Base-by-base conservation (phyloP, 2,888 invertebrate genomes). In the Neoaliturus tenellus region DNA sequence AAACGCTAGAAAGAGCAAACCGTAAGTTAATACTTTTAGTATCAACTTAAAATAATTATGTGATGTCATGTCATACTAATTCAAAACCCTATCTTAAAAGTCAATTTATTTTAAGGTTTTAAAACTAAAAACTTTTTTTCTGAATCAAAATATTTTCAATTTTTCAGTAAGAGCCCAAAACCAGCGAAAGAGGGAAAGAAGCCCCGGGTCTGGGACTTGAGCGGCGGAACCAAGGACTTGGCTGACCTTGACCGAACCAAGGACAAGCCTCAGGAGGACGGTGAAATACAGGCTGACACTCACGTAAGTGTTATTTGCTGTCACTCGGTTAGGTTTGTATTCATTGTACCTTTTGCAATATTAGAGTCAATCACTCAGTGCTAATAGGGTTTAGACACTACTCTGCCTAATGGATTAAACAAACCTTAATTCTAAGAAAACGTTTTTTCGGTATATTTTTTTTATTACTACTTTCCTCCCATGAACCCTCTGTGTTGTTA, bases 151-250 rank as follows among this genome's bases (percentile, higher is more conserved):
- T n/a, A n/a, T n/a, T n/a, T n/a, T n/a, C n/a, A n/a, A n/a, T n/a
- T 28, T 51, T 51, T 85, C 88, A 91, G 93, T 89, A 92, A 92
- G 90, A 90, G 91, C 88, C 92, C 92, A 1, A 92, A 92, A 86
- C 88, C 88, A 71, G 93, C 93, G 62, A 95, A 95, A 89, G 94
- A 95, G 25, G 97, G 96, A 0, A 99, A 99, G 89, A 96, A 97
- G 89, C 97, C 97, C 0, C 94, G 98, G 81, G 94, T 96, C 81
- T 99, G 98, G 99, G 98, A 97, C 87, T 91, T 97, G 80, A 95
- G 95, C 58, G 98, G 98, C 35, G 95, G 93, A 80, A 90, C 92
- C 14, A 95, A 95, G 86, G 98, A 98, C 91, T 91, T 96, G 73
- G 93, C 94, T 14, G 91, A 92, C n/a, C 91, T 98, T 55, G 98